Evolutionary conservation across 2,888 invertebrate species (phyloP), one percentile per base, ranked within the genome.

Genomic region (Scotopteryx bipunctaria): DNA sequence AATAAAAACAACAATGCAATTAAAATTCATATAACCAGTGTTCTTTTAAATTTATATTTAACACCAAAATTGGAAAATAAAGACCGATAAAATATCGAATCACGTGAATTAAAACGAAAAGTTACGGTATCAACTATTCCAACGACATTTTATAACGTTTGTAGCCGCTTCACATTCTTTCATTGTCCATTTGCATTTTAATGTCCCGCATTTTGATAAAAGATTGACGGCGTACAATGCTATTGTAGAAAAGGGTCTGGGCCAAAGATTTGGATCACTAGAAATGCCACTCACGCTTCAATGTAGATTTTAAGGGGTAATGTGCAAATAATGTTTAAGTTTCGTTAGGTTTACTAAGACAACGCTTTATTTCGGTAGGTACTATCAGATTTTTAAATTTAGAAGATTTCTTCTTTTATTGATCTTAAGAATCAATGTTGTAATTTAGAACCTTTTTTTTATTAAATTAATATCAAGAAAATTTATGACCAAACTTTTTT

Each of bases 121-220:
- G 19, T 56, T 54, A 52, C 54, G 48, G 56, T 49, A 42, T 43
- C 23, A 53, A 46, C 51, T 17, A 53, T 50, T 47, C 42, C 36
- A 42, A 41, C 47, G 52, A 57, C 54, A 40, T 47, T 53, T 44
- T 53, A 49, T 48, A 53, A 23, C 50, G 19, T 29, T 29, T 37
- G 8, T 31, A 25, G 25, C 44, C 51, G 56, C 38, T 59, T 56
- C 55, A 57, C 61, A 62, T 62, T 62, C 61, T 52, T 59, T 41
- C 49, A 49, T 51, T 49, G 55, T 55, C 41, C 53, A 59, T 62
- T 62, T 57, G 44, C 59, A 62, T 62, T 49, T 45, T 55, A 61
- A 59, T 59, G 49, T 40, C 11, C 23, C 37, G 41, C 38, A 25
- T 42, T 49, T 46, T 51, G 57, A 57, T 61, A 61, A 57, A 57